Base-by-base conservation (phyloP, 2,113 vertebrate genomes). In the Scartelaos histophorus region DNA sequence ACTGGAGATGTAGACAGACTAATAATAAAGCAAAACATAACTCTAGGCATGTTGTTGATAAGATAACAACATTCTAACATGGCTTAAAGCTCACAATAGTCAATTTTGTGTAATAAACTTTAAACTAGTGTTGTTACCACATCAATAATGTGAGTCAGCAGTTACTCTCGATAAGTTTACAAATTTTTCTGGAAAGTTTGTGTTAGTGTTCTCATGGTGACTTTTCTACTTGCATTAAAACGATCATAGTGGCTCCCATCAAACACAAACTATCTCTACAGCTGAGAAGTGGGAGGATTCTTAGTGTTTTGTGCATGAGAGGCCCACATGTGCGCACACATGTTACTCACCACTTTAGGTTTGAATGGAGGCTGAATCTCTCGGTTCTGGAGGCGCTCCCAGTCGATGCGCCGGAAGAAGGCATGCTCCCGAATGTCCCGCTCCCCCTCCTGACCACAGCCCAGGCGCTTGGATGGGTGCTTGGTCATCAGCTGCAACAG, bases 311-410 rank as follows among this genome's bases (percentile, higher is more conserved):
- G 46, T 38, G 21, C 2, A 22, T 21, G 21, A 60, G 35, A 47
- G 38, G 60, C n/a, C n/a, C n/a, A n/a, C n/a, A n/a, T n/a, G 21
- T 66, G 13, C 29, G 17, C 46, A 25, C 58, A 19, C 21, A 45
- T 1, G 22, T 38, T n/a, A 95, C 96, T 96, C 91, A 98, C 97
- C 94, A 95, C 93, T 98, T 98, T 98, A 17, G 97, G 97, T 80
- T 99, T 99, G 94, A 98, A 99, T 0, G 97, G 97, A 0, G 97
- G 97, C 90, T 99, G 97, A 74, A 98, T 95, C 87, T 98, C 97
- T 35, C 94, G 88, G 92, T 90, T 95, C 84, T 94, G 86, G 71
- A 99, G 91, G 72, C 96, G 96, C 1, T 97, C 96, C 97, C 97
- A 99, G 93, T 99, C 97, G 54, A 99, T 98, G 56, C 97, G 96